Evolutionary conservation across 2,888 invertebrate genomes (phyloP).

Genomic region (Epistrophe grossulariae): DNA sequence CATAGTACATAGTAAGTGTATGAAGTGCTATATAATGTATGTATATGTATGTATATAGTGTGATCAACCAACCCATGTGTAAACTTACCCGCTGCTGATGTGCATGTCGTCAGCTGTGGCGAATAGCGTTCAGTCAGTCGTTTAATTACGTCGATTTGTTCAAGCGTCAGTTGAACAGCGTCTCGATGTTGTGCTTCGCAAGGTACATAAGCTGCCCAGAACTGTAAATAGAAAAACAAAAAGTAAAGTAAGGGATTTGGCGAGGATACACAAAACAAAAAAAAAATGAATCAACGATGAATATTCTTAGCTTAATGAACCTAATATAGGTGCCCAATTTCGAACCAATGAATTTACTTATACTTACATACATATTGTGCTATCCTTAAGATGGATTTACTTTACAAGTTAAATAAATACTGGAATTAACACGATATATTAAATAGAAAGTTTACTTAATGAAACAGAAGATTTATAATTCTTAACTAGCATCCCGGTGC

Average conservation of each 20-base stretch:
- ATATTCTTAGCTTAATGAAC: constrained; percentile 17
- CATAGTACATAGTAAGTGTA: background rate
- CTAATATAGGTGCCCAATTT: constrained; percentile 27
- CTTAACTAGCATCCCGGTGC: background rate
- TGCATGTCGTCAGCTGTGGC: constrained; percentile 87
- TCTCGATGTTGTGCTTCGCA: constrained; percentile 89
- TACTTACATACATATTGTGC: too few species aligned
- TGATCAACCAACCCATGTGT: constrained; percentile 36
- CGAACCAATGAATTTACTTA: constrained; percentile 26
- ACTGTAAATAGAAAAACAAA: constrained; percentile 83
- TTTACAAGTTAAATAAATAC: background rate
- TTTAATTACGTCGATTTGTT: constrained; percentile 90
- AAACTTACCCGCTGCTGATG: constrained; percentile 87
- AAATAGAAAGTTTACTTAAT: background rate
- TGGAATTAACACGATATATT: background rate
- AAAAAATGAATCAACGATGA: background rate
- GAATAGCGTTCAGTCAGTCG: constrained; percentile 88
- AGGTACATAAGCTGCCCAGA: constrained; percentile 90
- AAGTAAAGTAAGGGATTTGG: constrained; percentile 10
- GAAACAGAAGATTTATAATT: background rate
- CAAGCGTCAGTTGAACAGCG: constrained; percentile 88
- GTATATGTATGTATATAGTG: background rate
- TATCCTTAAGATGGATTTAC: background rate
- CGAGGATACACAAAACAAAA: background rate
- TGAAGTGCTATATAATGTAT: too few species aligned